phyloP scores from a whole-genome alignment of 2,888 invertebrate species.

The Diplazon laetatorius region DNA sequence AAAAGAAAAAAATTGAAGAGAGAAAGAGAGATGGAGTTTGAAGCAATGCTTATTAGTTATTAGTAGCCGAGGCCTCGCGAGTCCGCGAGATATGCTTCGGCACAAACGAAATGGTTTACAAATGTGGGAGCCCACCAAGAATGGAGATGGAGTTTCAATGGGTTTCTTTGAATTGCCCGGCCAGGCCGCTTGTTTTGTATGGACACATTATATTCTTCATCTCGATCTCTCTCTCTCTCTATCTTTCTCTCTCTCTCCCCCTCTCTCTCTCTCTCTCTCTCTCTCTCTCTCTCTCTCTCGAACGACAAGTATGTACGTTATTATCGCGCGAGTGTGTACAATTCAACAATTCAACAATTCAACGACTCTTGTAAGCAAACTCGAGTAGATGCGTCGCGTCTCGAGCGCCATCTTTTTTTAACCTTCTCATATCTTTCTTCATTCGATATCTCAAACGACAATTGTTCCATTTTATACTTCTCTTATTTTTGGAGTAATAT shows the following conservation, averaged over 20 bases:
- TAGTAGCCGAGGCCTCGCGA: conserved; percentile 68
- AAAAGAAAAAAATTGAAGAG: conserved; percentile 13
- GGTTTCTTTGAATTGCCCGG: conserved; percentile 77
- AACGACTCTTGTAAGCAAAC: conserved; percentile 2
- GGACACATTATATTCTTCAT: conserved; percentile 74
- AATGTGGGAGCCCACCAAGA: conserved; percentile 75
- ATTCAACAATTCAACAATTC: too few relatives aligned
- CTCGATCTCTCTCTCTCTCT: too few relatives aligned
- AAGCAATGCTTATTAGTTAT: conserved; percentile 75
- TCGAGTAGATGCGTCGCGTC: too few relatives aligned
- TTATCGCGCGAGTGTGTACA: conserved; percentile 13
- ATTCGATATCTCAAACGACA: conserved; percentile 19
- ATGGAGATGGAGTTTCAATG: conserved; percentile 78
- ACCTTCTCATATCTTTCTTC: conserved; percentile 30
- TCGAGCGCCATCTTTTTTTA: too few relatives aligned
- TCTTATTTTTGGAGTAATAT: too few relatives aligned
- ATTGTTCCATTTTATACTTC: too few relatives aligned
- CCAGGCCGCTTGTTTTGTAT: conserved; percentile 76
- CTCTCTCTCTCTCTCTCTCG: too few relatives aligned
- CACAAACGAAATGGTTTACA: conserved; percentile 76
- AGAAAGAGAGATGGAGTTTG: conserved; percentile 24
- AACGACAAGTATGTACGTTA: conserved; percentile 62
- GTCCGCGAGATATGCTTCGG: conserved; percentile 40
- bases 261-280: too few relatives aligned
- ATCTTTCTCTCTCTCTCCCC: too few relatives aligned